phyloP scores from a whole-genome alignment of 2,888 invertebrate species.

The Celastrina argiolus region DNA sequence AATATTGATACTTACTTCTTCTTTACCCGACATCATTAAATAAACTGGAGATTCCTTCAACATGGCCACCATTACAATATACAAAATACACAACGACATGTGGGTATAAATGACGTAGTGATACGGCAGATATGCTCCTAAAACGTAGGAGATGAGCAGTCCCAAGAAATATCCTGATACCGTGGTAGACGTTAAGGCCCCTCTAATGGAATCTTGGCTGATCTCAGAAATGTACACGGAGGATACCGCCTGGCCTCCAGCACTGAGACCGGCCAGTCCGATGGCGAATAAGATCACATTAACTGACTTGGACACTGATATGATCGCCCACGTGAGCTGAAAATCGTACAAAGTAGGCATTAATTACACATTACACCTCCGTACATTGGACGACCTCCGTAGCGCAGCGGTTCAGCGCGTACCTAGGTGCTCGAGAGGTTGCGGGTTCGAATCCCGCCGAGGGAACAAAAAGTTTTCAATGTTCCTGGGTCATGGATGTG shows the following conservation, averaged over 20 bases:
- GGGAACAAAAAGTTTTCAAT: too few relatives aligned
- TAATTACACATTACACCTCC: neutral
- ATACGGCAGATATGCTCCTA: constrained; percentile 57
- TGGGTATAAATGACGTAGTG: constrained; percentile 49
- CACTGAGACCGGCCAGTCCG: constrained; percentile 52
- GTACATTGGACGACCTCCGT: too few relatives aligned
- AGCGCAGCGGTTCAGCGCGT: too few relatives aligned
- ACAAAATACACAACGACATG: constrained; percentile 47
- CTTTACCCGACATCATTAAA: constrained; percentile 49
- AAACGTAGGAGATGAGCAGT: constrained; percentile 49
- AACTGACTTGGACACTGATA: constrained; percentile 48
- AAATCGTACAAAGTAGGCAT: constrained; percentile 27
- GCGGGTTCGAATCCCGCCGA: too few relatives aligned
- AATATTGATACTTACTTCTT: constrained; percentile 42
- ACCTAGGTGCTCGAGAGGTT: too few relatives aligned
- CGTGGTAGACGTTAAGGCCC: constrained; percentile 52
- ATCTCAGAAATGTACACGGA: constrained; percentile 63
- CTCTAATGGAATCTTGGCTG: constrained; percentile 59
- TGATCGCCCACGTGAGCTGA: constrained; percentile 58
- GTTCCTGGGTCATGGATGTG: too few relatives aligned
- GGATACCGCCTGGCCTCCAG: constrained; percentile 60
- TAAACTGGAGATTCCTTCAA: constrained; percentile 60
- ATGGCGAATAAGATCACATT: constrained; percentile 48
- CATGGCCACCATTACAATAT: constrained; percentile 45
- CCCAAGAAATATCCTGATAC: constrained; percentile 55